Evolutionary conservation across 2,113 vertebrate genomes (phyloP).

Genomic region (Sisor rabdophorus): DNA sequence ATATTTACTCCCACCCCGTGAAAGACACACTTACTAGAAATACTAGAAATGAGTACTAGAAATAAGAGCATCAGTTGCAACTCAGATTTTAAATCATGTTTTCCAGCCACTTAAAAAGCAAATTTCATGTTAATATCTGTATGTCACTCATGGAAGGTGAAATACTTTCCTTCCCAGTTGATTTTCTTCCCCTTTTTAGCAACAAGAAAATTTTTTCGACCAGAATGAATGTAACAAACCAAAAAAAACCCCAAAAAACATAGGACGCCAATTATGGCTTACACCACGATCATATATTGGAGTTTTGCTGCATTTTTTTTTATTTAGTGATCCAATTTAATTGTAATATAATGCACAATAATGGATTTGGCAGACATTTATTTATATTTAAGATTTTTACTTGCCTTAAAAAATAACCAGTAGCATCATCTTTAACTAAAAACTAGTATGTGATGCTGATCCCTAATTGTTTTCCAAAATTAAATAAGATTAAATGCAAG

Average conservation of each 20-base stretch:
- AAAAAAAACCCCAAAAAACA: background rate
- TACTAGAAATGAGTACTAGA: background rate
- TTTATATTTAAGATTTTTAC: background rate
- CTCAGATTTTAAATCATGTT: background rate
- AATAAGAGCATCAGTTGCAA: background rate
- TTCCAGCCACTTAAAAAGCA: conserved; percentile 5
- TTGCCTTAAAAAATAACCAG: background rate
- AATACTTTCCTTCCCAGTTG: background rate
- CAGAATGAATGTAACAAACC: conserved; percentile 17
- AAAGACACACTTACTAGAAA: background rate
- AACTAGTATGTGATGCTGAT: background rate
- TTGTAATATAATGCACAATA: background rate
- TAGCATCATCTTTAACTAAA: background rate
- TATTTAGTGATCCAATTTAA: background rate
- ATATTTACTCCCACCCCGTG: background rate
- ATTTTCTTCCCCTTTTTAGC: conserved; percentile 7
- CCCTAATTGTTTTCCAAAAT: background rate
- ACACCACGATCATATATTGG: background rate
- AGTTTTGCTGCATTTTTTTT: background rate
- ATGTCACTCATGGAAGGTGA: background rate
- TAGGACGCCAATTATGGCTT: background rate
- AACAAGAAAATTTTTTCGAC: background rate
- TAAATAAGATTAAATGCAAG: too few species aligned
- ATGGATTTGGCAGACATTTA: background rate
- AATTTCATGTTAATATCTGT: background rate